Percentiles rank a stretch among this genome's conserved stretches.
Evolutionary conservation across 2,113 vertebrate species (phyloP).

Genomic region (Prunella fulvescens): DNA sequence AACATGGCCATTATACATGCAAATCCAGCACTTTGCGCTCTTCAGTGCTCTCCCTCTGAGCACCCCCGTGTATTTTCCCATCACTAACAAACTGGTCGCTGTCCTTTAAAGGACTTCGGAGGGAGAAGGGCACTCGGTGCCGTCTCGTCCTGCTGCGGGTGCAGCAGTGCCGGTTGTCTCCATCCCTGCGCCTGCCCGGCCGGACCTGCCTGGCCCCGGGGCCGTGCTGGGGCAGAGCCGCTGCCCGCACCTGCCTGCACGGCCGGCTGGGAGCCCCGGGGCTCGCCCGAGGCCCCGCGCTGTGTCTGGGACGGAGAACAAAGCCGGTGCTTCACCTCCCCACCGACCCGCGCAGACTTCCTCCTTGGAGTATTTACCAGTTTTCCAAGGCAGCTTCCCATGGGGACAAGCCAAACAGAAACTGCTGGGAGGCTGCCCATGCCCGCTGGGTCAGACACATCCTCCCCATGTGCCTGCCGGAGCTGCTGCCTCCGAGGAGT

Average conservation of each 20-base stretch:
- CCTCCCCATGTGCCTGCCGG: neutral
- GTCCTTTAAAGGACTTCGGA: fast-evolving
- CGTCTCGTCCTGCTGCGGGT: fast-evolving
- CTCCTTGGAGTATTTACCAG: neutral
- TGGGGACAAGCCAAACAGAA: neutral
- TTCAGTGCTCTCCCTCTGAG: neutral
- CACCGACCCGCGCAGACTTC: neutral
- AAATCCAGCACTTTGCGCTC: neutral
- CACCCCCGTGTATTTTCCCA: neutral
- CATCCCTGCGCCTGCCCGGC: neutral
- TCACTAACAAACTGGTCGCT: fast-evolving
- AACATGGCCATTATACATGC: neutral
- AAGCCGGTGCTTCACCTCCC: neutral
- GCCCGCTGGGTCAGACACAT: neutral
- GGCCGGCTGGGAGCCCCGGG: neutral
- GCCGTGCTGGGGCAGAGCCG: neutral
- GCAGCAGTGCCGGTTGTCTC: neutral
- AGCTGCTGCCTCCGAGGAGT: neutral
- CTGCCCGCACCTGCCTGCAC: neutral
- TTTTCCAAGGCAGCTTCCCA: neutral
- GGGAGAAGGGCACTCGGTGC: neutral
- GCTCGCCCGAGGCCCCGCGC: neutral
- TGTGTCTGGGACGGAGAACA: neutral
- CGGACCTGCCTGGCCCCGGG: neutral
- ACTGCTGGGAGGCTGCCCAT: fast-evolving